Conservation (phyloP, 2,888 invertebrate genomes). For the Mythimna albipuncta region DNA sequence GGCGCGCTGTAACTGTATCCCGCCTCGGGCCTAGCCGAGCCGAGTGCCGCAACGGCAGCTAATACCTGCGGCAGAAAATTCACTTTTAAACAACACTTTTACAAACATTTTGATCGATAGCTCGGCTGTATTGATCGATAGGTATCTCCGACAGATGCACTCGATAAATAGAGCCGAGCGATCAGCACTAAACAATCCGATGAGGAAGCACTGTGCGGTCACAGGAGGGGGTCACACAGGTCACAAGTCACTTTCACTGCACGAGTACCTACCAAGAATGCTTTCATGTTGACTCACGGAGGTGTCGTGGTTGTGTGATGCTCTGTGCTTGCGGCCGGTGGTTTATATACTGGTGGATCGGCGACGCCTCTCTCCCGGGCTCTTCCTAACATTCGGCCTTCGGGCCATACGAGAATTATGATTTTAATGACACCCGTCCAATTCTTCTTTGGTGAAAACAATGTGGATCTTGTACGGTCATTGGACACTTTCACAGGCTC, state of each 20-base stretch:
- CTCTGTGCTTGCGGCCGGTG: constrained; percentile 80
- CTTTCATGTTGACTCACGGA: constrained; percentile 90
- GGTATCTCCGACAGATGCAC: constrained; percentile 46
- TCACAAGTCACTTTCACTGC: constrained; percentile 90
- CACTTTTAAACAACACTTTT: constrained; percentile 68
- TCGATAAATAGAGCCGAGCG: constrained; percentile 76
- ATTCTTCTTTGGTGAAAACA: constrained; percentile 89
- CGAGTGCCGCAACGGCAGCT: constrained; percentile 90
- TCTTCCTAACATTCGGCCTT: constrained; percentile 90
- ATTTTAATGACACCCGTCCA: constrained; percentile 89
- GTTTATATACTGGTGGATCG: constrained; percentile 85
- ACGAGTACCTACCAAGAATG: constrained; percentile 90
- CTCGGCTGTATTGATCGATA: constrained; percentile 69
- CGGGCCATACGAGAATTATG: constrained; percentile 89
- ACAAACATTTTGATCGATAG: constrained; percentile 63
- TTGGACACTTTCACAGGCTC: constrained; percentile 81
- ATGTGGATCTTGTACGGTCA: constrained; percentile 80
- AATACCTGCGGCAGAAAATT: constrained; percentile 84
- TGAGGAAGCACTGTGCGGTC: constrained; percentile 78
- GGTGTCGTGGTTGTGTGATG: constrained; percentile 89
- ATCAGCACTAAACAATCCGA: constrained; percentile 79
- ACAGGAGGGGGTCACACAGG: constrained; percentile 82
- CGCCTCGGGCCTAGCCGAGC: constrained; percentile 91
- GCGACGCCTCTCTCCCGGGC: constrained; percentile 88
- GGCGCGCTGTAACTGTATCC: constrained; percentile 91